Percentiles rank a stretch among this genome's conserved stretches.
Evolutionary conservation across 2,113 vertebrate genomes (phyloP).

Genomic region (Aspiorhynchus laticeps): DNA sequence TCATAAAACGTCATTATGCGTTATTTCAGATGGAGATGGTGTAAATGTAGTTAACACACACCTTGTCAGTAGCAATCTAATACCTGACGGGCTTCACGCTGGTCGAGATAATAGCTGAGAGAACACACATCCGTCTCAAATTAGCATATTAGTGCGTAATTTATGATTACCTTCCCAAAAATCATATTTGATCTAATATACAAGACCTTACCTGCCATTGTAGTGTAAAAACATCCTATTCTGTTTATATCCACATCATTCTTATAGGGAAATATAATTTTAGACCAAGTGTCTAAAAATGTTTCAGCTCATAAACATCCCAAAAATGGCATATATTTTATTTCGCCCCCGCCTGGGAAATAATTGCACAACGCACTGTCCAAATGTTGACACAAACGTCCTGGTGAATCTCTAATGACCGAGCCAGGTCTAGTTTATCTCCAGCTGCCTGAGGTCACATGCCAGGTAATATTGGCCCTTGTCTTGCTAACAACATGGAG

Average conservation of each 20-base stretch:
- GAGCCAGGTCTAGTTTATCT: conserved; percentile 19
- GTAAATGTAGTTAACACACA: background rate
- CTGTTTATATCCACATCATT: background rate
- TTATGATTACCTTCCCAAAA: background rate
- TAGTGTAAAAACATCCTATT: background rate
- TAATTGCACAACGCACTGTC: background rate
- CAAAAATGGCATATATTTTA: background rate
- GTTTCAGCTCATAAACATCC: background rate
- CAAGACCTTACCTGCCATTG: background rate
- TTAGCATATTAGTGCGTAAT: background rate
- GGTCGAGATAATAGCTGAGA: conserved; percentile 19
- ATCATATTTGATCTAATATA: background rate
- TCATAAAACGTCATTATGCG: too few species aligned
- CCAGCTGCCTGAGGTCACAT: conserved; percentile 39
- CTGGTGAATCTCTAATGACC: conserved; percentile 34
- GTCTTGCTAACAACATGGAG: conserved; percentile 41
- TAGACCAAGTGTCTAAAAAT: conserved; percentile 15
- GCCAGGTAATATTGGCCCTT: conserved; percentile 40
- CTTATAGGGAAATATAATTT: background rate
- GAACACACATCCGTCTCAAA: background rate
- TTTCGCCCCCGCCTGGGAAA: background rate
- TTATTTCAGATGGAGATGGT: conserved; percentile 13
- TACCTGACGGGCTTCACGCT: background rate
- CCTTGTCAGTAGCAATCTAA: background rate
- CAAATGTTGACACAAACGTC: conserved; percentile 15